Evolutionary conservation across 1,140 invertebrate genomes (phyloP), one percentile per base, ranked within the genome.

Genomic region (Bombus pascuorum): DNA sequence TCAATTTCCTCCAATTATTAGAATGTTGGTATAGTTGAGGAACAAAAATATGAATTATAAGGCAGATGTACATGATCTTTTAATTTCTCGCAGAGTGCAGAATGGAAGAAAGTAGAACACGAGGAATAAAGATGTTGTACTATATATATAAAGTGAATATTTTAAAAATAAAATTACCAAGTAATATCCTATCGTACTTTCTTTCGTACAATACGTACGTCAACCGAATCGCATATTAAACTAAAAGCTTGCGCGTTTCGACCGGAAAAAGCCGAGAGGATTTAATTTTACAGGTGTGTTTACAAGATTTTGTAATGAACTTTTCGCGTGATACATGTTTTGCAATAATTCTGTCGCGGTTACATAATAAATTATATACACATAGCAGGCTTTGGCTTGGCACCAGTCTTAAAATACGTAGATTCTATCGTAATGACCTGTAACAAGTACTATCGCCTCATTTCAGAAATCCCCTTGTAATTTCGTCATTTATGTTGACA

Each of bases 321-420:
- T 25, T 62, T 86, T 84, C 59, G 42, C 78, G 62, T 86, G 85
- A 79, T 59, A 72, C 47, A 25, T 22, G 72, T 91, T 91, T 91
- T 87, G 87, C 90, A 91, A 91, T 88, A 81, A 90, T 86, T 39
- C 34, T 65, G 75, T 68, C n/a, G 12, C 22, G 39, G 32, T 91
- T 91, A 88, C 75, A 85, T 90, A 91, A 91, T 90, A 88, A 90
- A 91, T 90, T 90, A 72, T 87, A 86, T 91, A 89, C 81, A 81
- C 86, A 53, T 39, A 80, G 78, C 39, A 28, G 32, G 59, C 9
- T 86, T 91, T 92, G 90, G 88, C 90, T 87, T 81, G 59, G 15
- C 65, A 91, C 88, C 90, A 93, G 87, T 76, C 78, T 84, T 86
- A 62, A 90, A 92, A 92, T 91, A 91, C 89, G 86, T 90, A 85